Conservation (phyloP, 2,797 vertebrate species). For the Gymnodraco acuticeps region DNA sequence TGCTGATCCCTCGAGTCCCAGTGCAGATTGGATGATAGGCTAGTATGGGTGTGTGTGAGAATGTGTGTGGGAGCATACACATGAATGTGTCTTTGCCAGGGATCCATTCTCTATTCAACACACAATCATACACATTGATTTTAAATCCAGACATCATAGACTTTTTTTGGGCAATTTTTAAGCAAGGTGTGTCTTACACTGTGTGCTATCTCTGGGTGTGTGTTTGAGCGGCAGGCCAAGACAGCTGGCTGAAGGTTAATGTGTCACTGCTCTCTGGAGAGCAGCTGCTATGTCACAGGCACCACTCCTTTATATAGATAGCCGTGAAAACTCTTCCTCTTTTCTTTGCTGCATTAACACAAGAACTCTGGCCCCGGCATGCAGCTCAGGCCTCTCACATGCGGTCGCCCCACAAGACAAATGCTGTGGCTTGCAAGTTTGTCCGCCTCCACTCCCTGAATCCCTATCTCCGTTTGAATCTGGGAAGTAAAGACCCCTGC, state of each 20-base stretch:
- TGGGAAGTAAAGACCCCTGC: constrained; percentile 28
- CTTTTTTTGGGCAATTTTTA: not conserved
- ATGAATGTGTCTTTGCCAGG: constrained; percentile 8
- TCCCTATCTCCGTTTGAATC: constrained; percentile 41
- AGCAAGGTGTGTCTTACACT: not conserved
- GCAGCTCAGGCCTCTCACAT: constrained; percentile 37
- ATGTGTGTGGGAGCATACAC: not conserved
- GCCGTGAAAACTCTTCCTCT: constrained; percentile 77
- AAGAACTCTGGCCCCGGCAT: constrained; percentile 41
- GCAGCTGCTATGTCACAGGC: constrained; percentile 80
- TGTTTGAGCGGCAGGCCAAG: constrained; percentile 44
- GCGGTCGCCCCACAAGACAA: constrained; percentile 60
- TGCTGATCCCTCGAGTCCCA: constrained; percentile 64
- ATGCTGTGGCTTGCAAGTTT: constrained; percentile 53
- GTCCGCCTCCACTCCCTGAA: constrained; percentile 49
- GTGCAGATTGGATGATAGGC: constrained; percentile 72
- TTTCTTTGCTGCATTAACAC: constrained; percentile 66
- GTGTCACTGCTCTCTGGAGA: constrained; percentile 75
- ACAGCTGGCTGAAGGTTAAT: constrained; percentile 84
- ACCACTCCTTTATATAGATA: constrained; percentile 80
- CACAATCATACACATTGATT: not conserved
- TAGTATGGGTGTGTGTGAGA: constrained; percentile 37
- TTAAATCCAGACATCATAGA: not conserved
- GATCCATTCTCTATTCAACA: not conserved
- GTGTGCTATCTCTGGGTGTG: not conserved